Evolutionary conservation across 2,888 invertebrate genomes (phyloP).

Genomic region (Hypomecis punctinalis): DNA sequence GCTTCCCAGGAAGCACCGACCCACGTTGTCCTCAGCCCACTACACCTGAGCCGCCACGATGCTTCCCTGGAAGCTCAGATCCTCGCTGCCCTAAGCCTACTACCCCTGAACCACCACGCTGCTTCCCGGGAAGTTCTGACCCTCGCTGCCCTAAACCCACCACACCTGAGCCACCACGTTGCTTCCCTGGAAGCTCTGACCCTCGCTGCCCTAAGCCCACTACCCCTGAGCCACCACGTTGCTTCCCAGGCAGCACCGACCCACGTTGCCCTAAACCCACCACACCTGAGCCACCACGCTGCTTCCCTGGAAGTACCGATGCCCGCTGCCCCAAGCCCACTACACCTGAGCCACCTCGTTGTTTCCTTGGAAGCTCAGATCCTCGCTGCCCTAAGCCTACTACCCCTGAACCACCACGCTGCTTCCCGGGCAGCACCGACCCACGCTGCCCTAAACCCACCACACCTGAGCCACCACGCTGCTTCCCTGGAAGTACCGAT

Average conservation of each 20-base stretch:
- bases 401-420: constrained; percentile 29
- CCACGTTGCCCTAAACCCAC: constrained; percentile 40
- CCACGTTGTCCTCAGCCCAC: constrained; percentile 36
- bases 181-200: constrained; percentile 54
- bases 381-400: constrained; percentile 48
- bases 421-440: constrained; percentile 50
- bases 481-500: constrained; percentile 61
- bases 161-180: constrained; percentile 40
- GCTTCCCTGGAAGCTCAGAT: constrained; percentile 55
- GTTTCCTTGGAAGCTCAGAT: constrained; percentile 52
- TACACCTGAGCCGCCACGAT: constrained; percentile 39
- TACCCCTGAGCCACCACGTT: constrained; percentile 40
- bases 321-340: constrained; percentile 49
- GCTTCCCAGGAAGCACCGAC: constrained; percentile 26
- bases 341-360: constrained; percentile 44
- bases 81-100: constrained; percentile 46
- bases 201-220: constrained; percentile 54
- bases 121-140: constrained; percentile 57
- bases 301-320: constrained; percentile 56
- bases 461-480: constrained; percentile 43
- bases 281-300: constrained; percentile 46
- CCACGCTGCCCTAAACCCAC: constrained; percentile 48
- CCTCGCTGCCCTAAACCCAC: constrained; percentile 58
- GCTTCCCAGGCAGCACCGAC: constrained; percentile 53
- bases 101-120: constrained; percentile 40